phyloP scores from a whole-genome alignment of 2,797 vertebrate genomes.

The Cirrhinus mrigala region DNA sequence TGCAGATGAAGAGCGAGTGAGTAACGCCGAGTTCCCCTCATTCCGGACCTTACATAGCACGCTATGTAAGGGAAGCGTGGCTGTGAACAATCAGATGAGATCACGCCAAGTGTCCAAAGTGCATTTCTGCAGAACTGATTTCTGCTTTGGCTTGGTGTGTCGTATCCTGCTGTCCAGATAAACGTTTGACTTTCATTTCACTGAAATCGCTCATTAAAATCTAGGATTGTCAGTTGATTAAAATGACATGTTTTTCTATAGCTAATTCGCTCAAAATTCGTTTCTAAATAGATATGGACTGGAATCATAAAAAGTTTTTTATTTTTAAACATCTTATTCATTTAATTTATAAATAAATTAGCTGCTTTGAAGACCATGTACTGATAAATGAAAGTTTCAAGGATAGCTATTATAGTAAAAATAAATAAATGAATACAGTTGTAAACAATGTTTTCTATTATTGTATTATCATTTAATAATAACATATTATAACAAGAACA shows the following conservation, averaged over 20 bases:
- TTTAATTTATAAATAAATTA: not conserved
- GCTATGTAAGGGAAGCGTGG: not conserved
- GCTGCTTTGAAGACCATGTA: not conserved
- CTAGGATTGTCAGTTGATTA: not conserved
- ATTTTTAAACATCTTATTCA: not conserved
- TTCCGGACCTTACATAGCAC: not conserved
- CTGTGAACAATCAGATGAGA: conserved; percentile 30
- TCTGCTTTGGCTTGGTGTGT: not conserved
- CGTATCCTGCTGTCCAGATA: not conserved
- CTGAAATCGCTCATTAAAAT: not conserved
- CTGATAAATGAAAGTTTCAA: not conserved
- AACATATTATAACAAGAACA: no score
- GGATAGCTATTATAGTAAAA: not conserved
- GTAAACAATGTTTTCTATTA: not conserved
- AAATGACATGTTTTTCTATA: not conserved
- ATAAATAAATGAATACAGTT: not conserved
- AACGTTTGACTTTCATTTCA: not conserved
- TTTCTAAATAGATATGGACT: not conserved
- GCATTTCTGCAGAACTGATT: not conserved
- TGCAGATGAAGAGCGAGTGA: conserved; percentile 96
- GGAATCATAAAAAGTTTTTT: not conserved
- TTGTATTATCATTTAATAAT: not conserved
- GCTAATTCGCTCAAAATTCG: not conserved
- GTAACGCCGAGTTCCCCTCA: conserved; percentile 62
- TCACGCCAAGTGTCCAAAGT: conserved; percentile 34